phyloP scores from a whole-genome alignment of 2,888 invertebrate species.

The Sceliomorpha sp. region DNA sequence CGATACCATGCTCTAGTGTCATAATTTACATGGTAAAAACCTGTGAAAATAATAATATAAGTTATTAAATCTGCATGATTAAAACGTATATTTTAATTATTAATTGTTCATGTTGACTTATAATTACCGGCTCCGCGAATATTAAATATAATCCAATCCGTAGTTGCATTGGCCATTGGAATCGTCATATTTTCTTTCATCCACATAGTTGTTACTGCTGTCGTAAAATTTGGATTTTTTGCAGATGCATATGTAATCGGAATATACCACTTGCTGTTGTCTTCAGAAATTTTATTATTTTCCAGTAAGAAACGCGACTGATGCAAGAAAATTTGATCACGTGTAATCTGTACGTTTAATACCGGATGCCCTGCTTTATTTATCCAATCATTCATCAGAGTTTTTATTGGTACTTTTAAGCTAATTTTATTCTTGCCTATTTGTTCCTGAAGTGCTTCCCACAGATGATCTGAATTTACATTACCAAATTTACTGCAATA shows the following conservation, averaged over 20 bases:
- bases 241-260: conserved; percentile 87
- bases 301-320: conserved; percentile 69
- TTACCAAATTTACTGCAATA: conserved; percentile 40
- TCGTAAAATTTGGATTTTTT: conserved; percentile 78
- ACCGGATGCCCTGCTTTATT: conserved; percentile 82
- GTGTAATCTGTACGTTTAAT: conserved; percentile 76
- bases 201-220: conserved; percentile 37
- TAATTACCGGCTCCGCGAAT: conserved; percentile 53
- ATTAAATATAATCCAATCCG: conserved; percentile 70
- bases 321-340: conserved; percentile 62
- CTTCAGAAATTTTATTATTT: conserved; percentile 77
- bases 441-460: conserved; percentile 58
- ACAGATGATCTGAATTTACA: conserved; percentile 64
- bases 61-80: neutral
- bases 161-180: conserved; percentile 78
- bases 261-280: conserved; percentile 85
- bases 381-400: conserved; percentile 82
- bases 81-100: too few species aligned
- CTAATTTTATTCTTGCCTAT: conserved; percentile 7
- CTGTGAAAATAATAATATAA: conserved; percentile 72
- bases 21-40: conserved; percentile 85
- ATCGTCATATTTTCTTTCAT: conserved; percentile 52
- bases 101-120: too few species aligned
- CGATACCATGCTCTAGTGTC: conserved; percentile 83
- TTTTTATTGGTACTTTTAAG: conserved; percentile 52